Conservation (phyloP, 2,888 invertebrate genomes). For the Tetragonisca angustula region DNA sequence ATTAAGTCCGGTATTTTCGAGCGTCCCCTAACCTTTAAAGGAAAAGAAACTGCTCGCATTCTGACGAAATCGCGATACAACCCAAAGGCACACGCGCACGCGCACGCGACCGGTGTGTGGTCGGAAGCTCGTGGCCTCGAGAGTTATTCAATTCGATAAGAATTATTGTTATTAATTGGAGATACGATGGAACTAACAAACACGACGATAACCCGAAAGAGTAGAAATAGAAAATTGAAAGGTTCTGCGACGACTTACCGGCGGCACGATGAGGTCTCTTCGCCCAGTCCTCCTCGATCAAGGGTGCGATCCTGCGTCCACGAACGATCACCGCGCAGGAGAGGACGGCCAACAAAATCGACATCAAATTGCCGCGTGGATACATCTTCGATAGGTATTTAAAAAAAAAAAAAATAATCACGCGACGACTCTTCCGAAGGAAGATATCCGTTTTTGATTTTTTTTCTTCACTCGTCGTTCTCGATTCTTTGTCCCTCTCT, state of each 20-base stretch:
- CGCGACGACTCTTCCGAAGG: background rate
- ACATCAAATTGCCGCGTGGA: conserved; percentile 73
- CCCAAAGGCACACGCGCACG: background rate
- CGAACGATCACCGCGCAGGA: conserved; percentile 82
- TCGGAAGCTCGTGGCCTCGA: background rate
- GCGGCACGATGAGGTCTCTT: conserved; percentile 88
- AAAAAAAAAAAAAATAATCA: conserved; percentile 24
- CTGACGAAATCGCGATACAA: conserved; percentile 47
- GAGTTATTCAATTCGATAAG: background rate
- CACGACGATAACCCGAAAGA: conserved; percentile 6
- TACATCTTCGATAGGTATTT: conserved; percentile 72
- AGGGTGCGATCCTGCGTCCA: conserved; percentile 87
- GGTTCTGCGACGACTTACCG: conserved; percentile 85
- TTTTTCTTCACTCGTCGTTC: background rate
- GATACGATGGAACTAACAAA: background rate
- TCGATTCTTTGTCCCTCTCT: background rate
- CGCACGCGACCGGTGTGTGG: no score
- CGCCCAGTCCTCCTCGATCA: conserved; percentile 89
- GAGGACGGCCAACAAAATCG: conserved; percentile 80
- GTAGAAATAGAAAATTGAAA: conserved; percentile 27
- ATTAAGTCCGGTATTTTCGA: conserved; percentile 60
- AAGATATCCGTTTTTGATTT: background rate
- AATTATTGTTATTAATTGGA: no score
- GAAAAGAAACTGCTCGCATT: conserved; percentile 62
- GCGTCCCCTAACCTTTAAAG: conserved; percentile 69